Conservation (phyloP, 2,797 vertebrate species). For the Thamnophis elegans region DNA sequence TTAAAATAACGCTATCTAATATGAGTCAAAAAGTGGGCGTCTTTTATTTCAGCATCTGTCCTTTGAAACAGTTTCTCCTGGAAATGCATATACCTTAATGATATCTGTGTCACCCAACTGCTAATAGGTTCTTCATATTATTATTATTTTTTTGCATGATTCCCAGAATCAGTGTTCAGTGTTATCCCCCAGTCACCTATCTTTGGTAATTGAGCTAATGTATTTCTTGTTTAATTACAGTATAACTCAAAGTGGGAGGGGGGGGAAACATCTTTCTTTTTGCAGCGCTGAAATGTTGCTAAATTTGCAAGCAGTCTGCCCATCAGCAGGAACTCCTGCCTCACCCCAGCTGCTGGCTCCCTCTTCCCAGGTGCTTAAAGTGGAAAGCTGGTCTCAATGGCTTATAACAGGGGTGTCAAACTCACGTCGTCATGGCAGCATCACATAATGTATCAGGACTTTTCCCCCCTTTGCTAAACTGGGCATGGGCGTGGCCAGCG, state of each 20-base stretch:
- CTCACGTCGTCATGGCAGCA: accelerated
- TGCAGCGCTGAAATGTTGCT: neutral
- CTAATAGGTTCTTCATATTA: neutral
- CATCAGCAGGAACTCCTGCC: neutral
- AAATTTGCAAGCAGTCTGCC: neutral
- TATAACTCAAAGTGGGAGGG: neutral
- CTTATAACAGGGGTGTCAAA: neutral
- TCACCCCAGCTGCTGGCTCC: neutral
- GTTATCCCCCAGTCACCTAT: neutral
- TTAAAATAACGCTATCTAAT: neutral
- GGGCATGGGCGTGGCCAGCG: too few relatives aligned
- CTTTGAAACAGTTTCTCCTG: neutral
- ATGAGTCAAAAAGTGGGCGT: neutral
- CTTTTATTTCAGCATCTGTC: neutral
- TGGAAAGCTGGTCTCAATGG: neutral
- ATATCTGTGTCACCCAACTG: neutral
- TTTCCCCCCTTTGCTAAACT: too few relatives aligned
- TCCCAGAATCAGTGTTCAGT: neutral
- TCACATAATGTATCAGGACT: too few relatives aligned
- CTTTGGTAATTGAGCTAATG: neutral
- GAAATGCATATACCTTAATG: neutral
- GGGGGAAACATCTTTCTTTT: neutral
- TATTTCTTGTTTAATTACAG: neutral
- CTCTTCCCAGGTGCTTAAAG: neutral
- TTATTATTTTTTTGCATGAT: neutral